Base-by-base conservation (phyloP, 2,888 invertebrate genomes). In the Busseola fusca region DNA sequence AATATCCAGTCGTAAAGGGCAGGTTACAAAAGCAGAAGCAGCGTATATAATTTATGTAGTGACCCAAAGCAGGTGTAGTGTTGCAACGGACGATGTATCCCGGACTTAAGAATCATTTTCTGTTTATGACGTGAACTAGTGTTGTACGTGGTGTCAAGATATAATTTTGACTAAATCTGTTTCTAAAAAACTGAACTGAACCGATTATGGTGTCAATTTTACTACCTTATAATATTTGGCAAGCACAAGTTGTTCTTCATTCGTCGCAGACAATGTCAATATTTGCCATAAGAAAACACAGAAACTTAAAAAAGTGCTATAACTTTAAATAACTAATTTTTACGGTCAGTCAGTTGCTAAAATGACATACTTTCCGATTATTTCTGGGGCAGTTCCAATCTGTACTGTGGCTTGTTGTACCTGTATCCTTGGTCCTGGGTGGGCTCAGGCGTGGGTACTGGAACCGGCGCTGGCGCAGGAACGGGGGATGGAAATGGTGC, bases 321-420 rank as follows among this genome's bases (percentile, higher is more conserved):
- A 57, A 62, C n/a, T 52, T 64, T 65, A 65, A 60, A 40, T 77
- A 81, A 40, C 63, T 69, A 76, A 72, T 59, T 56, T 67, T 70
- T 74, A 72, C 64, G 21, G 60, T 69, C 73, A 81, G 65, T 76
- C 64, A 68, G 42, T 69, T 65, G 54, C 40, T 63, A 64, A 62
- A 63, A 52, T 57, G 30, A 21, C 25, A 14, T 40, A 18, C 18
- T 50, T 18, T 58, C 58, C 57, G 9, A 40, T 90, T 92, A 94
- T 86, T 94, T 94, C 57, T 90, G 91, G 37, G 95, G 95, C 54
- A 95, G 81, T 74, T 95, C 94, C 54, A 95, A 87, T 71, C 94
- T 90, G 82, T 91, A 90, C 72, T 92, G 93, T n/a, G 95, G 95
- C 78, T 92, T 95, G 76, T 93, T 90, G 84, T 95, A 95, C 30